Evolutionary conservation across 2,888 invertebrate species (phyloP), one percentile per base, ranked within the genome.

Genomic region (Hydriomena furcata): DNA sequence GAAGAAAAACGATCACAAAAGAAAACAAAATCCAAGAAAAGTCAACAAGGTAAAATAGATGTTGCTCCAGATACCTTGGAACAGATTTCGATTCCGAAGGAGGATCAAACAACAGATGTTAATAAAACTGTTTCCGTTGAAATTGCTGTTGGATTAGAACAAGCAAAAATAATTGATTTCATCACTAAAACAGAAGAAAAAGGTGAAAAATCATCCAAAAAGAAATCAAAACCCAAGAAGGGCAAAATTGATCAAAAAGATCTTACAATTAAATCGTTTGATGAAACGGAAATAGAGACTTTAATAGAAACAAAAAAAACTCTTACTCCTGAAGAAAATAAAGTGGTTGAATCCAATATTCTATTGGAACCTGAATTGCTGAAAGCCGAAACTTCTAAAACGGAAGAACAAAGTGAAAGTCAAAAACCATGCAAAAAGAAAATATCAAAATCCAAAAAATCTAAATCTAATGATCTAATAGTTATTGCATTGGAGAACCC

Each of bases 211-310:
- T 4, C 12, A 7, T 13, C n/a, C 6, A 31, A 41, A 31, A 41
- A 31, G 7, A 41, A 41, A 41, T 13, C 31, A 2, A 41, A 41
- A 41, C 11, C 20, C 6, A 46, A 46, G 8, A 46, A 38, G n/a
- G 7, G 0, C 7, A 37, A 46, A 17, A 10, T 5, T 24, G 17
- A 12, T 31, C 23, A 21, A 4, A 21, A 11, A 11, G 30, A 41
- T 23, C 23, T 23, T 31, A 5, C 12, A 31, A n/a, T n/a, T n/a
- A 41, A 21, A 5, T 3, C 6, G 23, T 2, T 24, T 25, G 20
- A 5, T 10, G 23, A 30, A 35, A 27, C 34, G 5, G 20, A 25
- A 12, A 8, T 31, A 31, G 8, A 41, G 4, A 5, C 13, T 8
- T 5, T 5, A 12, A 20, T 12, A n/a, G 2, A 20, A 21, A 21